Percentiles rank a stretch among this genome's conserved stretches.
phyloP scores from a whole-genome alignment of 2,797 vertebrate genomes.

The Bothrops alternatus region DNA sequence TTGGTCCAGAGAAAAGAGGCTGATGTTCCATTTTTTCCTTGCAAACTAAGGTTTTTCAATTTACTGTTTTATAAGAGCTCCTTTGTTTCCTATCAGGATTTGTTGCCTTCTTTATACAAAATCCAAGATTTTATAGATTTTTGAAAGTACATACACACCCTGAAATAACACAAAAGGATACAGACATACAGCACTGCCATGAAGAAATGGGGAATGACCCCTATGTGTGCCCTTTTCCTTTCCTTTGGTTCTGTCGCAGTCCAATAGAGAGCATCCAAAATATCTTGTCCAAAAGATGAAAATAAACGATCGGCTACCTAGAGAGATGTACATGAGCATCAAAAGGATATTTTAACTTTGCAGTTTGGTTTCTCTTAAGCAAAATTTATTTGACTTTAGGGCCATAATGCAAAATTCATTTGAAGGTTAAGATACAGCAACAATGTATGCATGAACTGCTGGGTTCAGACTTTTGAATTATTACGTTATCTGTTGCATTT shows the following conservation, averaged over 20 bases:
- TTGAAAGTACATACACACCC: neutral
- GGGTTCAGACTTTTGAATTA: neutral
- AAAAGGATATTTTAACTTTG: slow-evolving; percentile 35
- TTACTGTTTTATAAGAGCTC: neutral
- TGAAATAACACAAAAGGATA: slow-evolving; percentile 76
- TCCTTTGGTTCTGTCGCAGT: slow-evolving; percentile 96
- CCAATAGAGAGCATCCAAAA: slow-evolving; percentile 96
- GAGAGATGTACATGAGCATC: slow-evolving; percentile 21
- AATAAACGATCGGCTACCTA: slow-evolving; percentile 97
- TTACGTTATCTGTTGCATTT: neutral
- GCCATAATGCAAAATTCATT: neutral
- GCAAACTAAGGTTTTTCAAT: neutral
- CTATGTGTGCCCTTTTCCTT: slow-evolving; percentile 90
- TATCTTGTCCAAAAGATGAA: slow-evolving; percentile 97
- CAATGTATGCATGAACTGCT: neutral
- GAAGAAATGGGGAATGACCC: slow-evolving; percentile 93
- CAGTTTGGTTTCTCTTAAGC: slow-evolving; percentile 17
- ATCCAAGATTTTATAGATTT: neutral
- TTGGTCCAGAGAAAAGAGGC: neutral
- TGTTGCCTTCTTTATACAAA: neutral
- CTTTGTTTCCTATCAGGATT: neutral
- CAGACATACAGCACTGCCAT: slow-evolving; percentile 98
- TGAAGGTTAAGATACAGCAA: neutral
- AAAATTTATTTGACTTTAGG: neutral
- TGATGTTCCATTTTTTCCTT: neutral